A percentile compares a stretch with the other conserved stretches of the same genome.
Evolutionary conservation across 2,888 invertebrate genomes (phyloP).

Genomic region (Itoplectis maculator): DNA sequence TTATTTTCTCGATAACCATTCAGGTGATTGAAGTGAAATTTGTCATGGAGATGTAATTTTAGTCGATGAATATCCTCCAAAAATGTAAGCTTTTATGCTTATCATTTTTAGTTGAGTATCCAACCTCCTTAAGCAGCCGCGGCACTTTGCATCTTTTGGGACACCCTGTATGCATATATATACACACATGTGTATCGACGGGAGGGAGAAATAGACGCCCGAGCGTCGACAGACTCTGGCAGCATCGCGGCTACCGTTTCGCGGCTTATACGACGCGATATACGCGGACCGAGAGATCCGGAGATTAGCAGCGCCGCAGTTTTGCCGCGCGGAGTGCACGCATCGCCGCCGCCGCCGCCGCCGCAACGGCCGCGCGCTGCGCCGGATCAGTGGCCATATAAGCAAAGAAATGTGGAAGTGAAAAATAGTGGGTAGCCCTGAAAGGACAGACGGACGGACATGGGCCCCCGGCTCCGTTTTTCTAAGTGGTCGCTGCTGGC

Average conservation of each 20-base stretch:
- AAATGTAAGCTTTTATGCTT: no score
- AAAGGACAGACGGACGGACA: constrained; percentile 26
- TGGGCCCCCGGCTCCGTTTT: constrained; percentile 13
- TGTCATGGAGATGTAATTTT: no score
- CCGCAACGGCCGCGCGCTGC: not conserved
- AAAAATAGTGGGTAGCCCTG: constrained; percentile 36
- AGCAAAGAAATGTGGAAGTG: constrained; percentile 39
- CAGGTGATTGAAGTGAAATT: no score
- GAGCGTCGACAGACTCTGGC: constrained; percentile 27
- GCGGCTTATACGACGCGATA: constrained; percentile 41
- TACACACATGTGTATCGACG: constrained; percentile 21
- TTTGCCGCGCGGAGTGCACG: constrained; percentile 37
- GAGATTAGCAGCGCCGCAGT: constrained; percentile 52
- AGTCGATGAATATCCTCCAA: no score
- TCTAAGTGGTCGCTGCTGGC: constrained; percentile 48
- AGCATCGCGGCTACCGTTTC: constrained; percentile 58
- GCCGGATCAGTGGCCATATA: constrained; percentile 26
- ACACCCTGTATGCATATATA: no score
- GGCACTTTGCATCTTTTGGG: no score
- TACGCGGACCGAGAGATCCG: constrained; percentile 33
- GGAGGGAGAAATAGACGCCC: constrained; percentile 4
- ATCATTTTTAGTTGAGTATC: no score
- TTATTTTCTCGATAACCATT: no score
- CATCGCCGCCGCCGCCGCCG: no score
- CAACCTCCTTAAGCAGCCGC: no score